Percentiles rank a stretch among this genome's conserved stretches.
Conservation (phyloP, 2,888 invertebrate species). For the Spodoptera picta region DNA sequence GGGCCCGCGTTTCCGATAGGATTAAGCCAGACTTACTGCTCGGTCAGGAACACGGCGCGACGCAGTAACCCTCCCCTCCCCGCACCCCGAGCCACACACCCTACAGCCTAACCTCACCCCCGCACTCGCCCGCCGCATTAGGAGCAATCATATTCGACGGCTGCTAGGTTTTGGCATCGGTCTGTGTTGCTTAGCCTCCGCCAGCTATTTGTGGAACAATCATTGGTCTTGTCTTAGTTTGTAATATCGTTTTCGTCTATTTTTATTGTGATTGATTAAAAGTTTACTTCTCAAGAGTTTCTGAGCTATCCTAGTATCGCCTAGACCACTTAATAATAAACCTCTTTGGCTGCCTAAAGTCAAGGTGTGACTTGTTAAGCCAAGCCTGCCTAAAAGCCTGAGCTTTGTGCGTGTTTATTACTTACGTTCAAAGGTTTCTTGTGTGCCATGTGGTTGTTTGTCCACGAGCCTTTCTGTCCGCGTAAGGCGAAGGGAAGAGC, state of each 20-base stretch:
- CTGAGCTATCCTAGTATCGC: no score
- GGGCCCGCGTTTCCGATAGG: conserved; percentile 87
- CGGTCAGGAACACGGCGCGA: conserved; percentile 86
- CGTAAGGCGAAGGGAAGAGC: conserved; percentile 39
- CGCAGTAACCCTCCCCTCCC: conserved; percentile 70
- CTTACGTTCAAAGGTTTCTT: conserved; percentile 53
- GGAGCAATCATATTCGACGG: conserved; percentile 88
- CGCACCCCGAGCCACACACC: conserved; percentile 59
- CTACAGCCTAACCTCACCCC: conserved; percentile 62
- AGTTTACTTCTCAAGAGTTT: no score
- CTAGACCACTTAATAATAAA: conserved; percentile 10
- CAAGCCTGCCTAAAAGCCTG: conserved; percentile 24
- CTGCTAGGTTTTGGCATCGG: conserved; percentile 87
- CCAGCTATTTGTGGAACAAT: conserved; percentile 85
- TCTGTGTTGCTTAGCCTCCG: conserved; percentile 84
- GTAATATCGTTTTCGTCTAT: conserved; percentile 68
- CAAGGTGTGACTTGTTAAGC: conserved; percentile 24
- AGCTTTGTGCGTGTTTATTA: conserved; percentile 51
- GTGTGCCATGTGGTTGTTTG: conserved; percentile 35
- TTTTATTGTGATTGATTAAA: conserved; percentile 50
- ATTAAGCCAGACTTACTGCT: conserved; percentile 89
- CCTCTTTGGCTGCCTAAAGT: conserved; percentile 2
- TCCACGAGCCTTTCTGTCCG: conserved; percentile 37
- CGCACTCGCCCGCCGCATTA: conserved; percentile 79
- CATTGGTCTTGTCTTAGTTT: conserved; percentile 84